Base-by-base conservation (phyloP, 2,113 vertebrate genomes). In the Smithornis capensis region DNA sequence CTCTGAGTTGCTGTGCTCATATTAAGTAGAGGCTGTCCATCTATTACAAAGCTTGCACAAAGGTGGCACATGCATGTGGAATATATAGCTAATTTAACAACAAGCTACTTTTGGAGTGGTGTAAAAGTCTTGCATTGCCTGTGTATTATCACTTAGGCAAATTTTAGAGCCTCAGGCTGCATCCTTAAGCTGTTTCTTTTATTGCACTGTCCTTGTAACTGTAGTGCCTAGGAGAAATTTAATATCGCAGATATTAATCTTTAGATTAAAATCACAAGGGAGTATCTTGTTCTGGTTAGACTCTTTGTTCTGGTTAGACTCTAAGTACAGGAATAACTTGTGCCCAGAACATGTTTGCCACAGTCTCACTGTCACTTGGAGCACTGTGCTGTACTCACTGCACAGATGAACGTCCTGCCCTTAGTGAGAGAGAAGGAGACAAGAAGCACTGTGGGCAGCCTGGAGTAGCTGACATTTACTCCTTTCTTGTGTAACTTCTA, bases 381-480 rank as follows among this genome's bases (percentile, higher is more conserved):
- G 64, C 44, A 10, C 69, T 40, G 78, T 45, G 44, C 65, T 59
- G 42, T 31, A 6, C 62, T 76, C 23, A 4, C 21, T 35, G 55
- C 9, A 8, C 47, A 68, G 35, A 9, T 42, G 3, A 69, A 7
- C 12, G 14, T 29, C 50, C 49, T 18, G 25, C 35, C 64, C 42
- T 28, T 12, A 18, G 42, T 15, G 3, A 56, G 49, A 65, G 23
- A 47, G 57, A 56, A 60, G 60, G 52, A 63, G n/a, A 27, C 68
- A 29, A n/a, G 35, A 27, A 56, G 55, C 15, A 60, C 12, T 1
- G 1, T 17, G 0, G 0, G 68, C 62, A 85, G 76, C 55, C n/a
- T 49, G 25, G 15, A 42, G 57, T 18, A 59, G 25, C 44, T 64
- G 42, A 82, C 0, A 0, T 56, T n/a, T 38, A 50, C 47, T 50